Evolutionary conservation across 1,140 invertebrate genomes (phyloP), one percentile per base, ranked within the genome.

Genomic region (Drosophila oshimai): DNA sequence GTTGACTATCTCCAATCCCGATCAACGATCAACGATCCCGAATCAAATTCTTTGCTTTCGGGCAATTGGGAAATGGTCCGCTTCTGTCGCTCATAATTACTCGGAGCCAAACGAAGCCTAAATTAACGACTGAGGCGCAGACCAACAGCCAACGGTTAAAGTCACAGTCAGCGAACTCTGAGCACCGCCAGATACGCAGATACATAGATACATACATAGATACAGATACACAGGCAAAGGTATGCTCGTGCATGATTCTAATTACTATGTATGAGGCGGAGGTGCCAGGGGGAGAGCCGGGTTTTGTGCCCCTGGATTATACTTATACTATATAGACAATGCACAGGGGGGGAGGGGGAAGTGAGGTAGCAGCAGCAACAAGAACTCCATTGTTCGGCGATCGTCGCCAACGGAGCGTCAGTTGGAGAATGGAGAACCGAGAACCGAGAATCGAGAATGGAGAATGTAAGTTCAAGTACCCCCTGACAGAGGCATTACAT

Each of bases 181-280:
- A 60, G 47, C 71, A 58, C 46, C 10, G 3, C 36, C 7, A 67
- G 34, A 45, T 24, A 46, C 47, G 39, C 46, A 71, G 50, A 39
- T 47, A 50, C 46, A 29, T 12, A 50, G 24, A 54, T 58, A 62
- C 51, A 13, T 47, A 50, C 46, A 29, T 12, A 50, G 24, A 54
- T 58, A 62, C 51, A 13, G n/a, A n/a, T n/a, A n/a, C 22, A 58
- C 20, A 47, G 57, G 24, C 34, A 18, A 41, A 64, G 46, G 51
- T 65, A 64, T 73, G 33, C 31, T 70, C 67, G 68, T 73, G 74
- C 75, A 86, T 84, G 80, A 86, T 84, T 86, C 80, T 84, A 87
- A 84, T 84, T 84, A 84, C 84, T 84, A 86, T 84, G 80, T 83
- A 74, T 61, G 69, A n/a, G n/a, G n/a, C n/a, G n/a, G 37, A 36